Conservation (phyloP, 2,888 invertebrate species). For the Euzophera pinguis region DNA sequence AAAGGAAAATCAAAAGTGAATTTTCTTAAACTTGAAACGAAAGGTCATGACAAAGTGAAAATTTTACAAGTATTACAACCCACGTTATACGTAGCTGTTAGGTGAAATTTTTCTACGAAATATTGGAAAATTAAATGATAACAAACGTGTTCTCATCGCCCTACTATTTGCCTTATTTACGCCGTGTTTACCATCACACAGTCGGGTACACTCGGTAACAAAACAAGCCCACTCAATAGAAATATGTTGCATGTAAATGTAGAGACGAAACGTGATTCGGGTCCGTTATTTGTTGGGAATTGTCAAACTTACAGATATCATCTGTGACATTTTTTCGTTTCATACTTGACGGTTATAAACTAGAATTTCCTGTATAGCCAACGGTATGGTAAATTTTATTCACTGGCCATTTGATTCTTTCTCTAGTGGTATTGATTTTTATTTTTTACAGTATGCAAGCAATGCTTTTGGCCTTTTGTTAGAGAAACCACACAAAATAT, state of each 20-base stretch:
- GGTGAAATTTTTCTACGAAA: conserved; percentile 29
- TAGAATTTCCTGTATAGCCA: conserved; percentile 3
- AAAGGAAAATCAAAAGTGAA: conserved; percentile 28
- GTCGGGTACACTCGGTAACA: not conserved
- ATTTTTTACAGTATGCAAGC: not conserved
- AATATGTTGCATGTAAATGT: conserved; percentile 1
- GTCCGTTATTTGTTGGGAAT: conserved; percentile 4
- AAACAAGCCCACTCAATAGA: conserved; percentile 11
- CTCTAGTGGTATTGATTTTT: not conserved
- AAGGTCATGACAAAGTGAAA: not conserved
- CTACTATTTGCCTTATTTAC: conserved; percentile 15
- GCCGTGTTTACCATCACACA: conserved; percentile 11
- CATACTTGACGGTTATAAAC: not conserved
- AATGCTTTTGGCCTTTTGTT: no score
- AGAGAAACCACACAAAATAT: no score
- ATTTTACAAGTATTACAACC: not conserved
- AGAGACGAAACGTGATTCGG: conserved; percentile 1
- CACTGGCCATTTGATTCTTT: not conserved
- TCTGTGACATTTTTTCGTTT: not conserved
- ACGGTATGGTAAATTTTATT: not conserved
- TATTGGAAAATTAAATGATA: conserved; percentile 25
- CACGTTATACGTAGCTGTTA: conserved; percentile 26
- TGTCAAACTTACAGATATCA: not conserved
- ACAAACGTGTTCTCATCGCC: conserved; percentile 20
- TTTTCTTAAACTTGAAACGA: not conserved